phyloP scores from a whole-genome alignment of 2,888 invertebrate species.

The Nomada goodeniana region DNA sequence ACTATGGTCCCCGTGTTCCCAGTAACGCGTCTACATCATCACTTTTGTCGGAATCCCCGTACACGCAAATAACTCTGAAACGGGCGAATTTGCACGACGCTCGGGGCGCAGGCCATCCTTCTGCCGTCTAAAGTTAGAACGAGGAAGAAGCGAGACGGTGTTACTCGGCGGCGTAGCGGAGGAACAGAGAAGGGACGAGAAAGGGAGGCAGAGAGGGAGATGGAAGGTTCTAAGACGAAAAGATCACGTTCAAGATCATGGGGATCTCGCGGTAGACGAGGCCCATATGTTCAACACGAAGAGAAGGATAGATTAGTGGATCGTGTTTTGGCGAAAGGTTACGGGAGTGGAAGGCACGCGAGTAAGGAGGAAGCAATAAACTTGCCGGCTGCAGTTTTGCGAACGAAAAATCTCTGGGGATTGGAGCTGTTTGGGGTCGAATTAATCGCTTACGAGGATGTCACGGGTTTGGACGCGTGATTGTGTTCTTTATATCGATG shows the following conservation, averaged over 20 bases:
- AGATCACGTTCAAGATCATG: conserved; percentile 62
- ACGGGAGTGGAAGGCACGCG: conserved; percentile 44
- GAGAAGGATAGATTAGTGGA: conserved; percentile 8
- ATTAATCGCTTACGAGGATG: conserved; percentile 22
- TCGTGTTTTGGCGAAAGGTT: conserved; percentile 51
- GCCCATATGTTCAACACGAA: conserved; percentile 46
- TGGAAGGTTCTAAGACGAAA: conserved; percentile 32
- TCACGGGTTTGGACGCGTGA: too few relatives aligned
- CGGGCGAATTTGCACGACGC: conserved; percentile 67
- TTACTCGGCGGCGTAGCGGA: neutral
- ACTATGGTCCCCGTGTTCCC: conserved; percentile 47
- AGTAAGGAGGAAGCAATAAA: conserved; percentile 62
- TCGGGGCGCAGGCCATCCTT: conserved; percentile 70
- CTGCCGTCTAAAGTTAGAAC: conserved; percentile 77
- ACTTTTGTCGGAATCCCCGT: conserved; percentile 67
- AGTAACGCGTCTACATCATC: conserved; percentile 66
- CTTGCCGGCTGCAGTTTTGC: conserved; percentile 36
- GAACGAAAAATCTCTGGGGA: conserved; percentile 40
- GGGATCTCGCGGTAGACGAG: conserved; percentile 40
- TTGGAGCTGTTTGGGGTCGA: conserved; percentile 17
- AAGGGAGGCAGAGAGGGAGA: conserved; percentile 9
- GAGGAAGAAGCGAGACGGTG: conserved; percentile 75
- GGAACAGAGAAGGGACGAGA: neutral
- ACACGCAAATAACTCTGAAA: conserved; percentile 73
- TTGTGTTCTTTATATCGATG: too few relatives aligned